A percentile compares a stretch with the other conserved stretches of the same genome.
phyloP scores from a whole-genome alignment of 2,113 vertebrate genomes.

The Oenanthe oenanthe region DNA sequence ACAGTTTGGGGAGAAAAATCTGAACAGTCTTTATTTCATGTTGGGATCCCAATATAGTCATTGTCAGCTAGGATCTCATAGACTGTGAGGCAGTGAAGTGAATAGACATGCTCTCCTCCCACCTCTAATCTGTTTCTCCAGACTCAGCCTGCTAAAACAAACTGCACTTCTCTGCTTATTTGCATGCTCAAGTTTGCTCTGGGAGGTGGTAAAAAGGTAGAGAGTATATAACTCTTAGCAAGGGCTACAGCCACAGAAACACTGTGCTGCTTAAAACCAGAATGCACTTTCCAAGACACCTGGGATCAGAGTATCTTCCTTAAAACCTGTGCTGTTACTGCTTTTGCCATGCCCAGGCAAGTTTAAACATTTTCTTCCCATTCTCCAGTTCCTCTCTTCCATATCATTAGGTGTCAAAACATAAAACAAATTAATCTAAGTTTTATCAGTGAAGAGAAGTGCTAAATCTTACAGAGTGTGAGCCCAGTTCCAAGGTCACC shows the following conservation, averaged over 20 bases:
- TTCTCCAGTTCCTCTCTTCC: neutral
- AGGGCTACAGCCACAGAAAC: neutral
- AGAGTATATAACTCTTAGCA: neutral
- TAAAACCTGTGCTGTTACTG: neutral
- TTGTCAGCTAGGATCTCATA: neutral
- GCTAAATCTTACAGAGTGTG: neutral
- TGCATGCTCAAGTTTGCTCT: neutral
- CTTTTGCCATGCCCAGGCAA: neutral
- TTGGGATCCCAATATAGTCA: neutral
- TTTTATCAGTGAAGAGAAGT: neutral
- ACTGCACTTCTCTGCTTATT: neutral
- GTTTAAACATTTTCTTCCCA: neutral
- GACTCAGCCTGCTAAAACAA: neutral
- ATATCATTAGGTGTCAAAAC: neutral
- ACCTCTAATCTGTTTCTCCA: neutral
- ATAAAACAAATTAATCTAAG: neutral
- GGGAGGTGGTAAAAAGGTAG: neutral
- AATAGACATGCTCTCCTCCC: neutral
- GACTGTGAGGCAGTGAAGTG: neutral
- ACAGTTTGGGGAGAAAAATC: neutral
- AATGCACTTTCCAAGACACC: neutral
- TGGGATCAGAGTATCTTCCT: neutral
- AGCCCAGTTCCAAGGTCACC: neutral
- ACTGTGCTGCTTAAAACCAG: neutral
- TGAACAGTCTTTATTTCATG: neutral